Evolutionary conservation across 1,140 invertebrate genomes (phyloP), one percentile per base, ranked within the genome.

Genomic region (Drosophila mauritiana): DNA sequence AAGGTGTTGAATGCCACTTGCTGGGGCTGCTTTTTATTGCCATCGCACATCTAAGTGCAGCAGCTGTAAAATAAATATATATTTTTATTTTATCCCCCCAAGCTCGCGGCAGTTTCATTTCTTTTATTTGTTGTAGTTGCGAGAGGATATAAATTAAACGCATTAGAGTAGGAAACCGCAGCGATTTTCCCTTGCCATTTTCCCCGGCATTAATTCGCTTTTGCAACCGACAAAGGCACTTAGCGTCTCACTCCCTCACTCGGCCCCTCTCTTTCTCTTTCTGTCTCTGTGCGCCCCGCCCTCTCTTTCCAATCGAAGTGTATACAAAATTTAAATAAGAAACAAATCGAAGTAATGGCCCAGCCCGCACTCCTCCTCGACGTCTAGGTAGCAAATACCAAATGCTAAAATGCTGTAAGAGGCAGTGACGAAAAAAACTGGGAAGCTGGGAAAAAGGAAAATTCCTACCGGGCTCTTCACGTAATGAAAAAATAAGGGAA

Each of bases 51-150:
- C 83, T 88, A 88, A 88, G 83, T 88, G 83, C 83, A 82, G 82
- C 82, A 89, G 83, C 83, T 88, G 83, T 79, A 89, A 89, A 88
- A 88, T 88, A 88, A 88, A 88, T 88, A 89, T 88, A 83, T 88
- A 89, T 88, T 89, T 88, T 88, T 88, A 83, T 88, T 84, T 76
- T 73, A 73, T 73, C 58, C 40, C 51, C 65, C 11, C 46, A 37
- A 72, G 43, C 42, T 51, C 63, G 25, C 8, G 64, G 15, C 57
- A 15, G 17, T 51, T 75, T 72, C 68, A 80, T 75, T 65, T 58
- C 80, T 76, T 75, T 76, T 70, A 80, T 85, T 73, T 69, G 70
- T 80, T 80, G 69, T 73, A 73, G 46, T 73, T 70, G 62, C 27
- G 61, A 46, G 68, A 67, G 84, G 75, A 82, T 88, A 88, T 88